A percentile compares a stretch with the other conserved stretches of the same genome.
These are phyloP conservation scores for Crocuta crocuta DNA, from an alignment of 2,113 vertebrate species.

Conservation along the genomic window DNA sequence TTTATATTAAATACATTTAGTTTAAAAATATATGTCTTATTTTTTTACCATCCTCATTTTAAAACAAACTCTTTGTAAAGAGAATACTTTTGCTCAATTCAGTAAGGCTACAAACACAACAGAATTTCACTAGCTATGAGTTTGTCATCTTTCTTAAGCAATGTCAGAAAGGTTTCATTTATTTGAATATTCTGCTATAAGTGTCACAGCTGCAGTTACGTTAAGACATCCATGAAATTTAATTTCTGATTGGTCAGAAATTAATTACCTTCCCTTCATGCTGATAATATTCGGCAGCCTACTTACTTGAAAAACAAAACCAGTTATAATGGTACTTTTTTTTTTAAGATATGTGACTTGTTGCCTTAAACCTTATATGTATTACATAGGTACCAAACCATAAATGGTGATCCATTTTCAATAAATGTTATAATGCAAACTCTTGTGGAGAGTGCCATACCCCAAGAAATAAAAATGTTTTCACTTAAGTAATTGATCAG, in stretches of 20 bases:
- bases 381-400: background rate
- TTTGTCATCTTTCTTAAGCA: background rate
- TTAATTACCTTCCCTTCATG: background rate
- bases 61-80: background rate
- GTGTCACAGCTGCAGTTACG: background rate
- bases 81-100: background rate
- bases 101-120: background rate
- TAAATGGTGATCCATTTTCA: background rate
- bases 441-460: background rate
- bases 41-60: background rate
- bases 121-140: background rate
- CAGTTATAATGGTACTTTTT: background rate
- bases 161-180: background rate
- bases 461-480: background rate
- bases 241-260: background rate
- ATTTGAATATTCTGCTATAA: background rate
- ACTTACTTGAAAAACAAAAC: background rate
- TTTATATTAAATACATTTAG: background rate
- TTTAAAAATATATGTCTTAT: background rate
- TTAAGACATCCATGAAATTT: background rate
- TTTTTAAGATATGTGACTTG: background rate
- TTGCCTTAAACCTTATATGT: background rate
- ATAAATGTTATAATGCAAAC: background rate
- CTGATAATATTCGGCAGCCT: background rate
- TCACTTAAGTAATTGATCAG: background rate